These are phyloP conservation scores for Leucoma salicis DNA, from an alignment of 2,888 invertebrate species.

Conservation along the genomic window DNA sequence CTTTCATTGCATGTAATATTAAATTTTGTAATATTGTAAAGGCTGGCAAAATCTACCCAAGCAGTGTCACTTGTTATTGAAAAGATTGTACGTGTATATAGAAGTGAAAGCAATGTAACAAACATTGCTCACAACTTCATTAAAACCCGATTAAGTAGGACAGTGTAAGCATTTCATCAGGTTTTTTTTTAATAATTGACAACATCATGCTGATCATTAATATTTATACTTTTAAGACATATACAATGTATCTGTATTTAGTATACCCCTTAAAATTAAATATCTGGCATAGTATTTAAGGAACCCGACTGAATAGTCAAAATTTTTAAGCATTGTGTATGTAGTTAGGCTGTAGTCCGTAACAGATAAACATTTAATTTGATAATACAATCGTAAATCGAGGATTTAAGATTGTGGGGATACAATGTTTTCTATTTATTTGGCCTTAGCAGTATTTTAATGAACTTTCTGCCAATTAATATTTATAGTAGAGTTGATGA, in stretches of 20 bases:
- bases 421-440: not conserved
- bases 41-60: constrained; percentile 14
- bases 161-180: not conserved
- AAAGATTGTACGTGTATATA: too few relatives aligned
- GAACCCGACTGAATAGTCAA: constrained; percentile 81
- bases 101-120: constrained; percentile 8
- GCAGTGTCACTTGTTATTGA: too few relatives aligned
- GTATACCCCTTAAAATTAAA: constrained; percentile 37
- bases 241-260: constrained; percentile 29
- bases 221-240: constrained; percentile 23
- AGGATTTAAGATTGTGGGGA: not conserved
- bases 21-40: constrained; percentile 25
- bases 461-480: constrained; percentile 6
- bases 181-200: constrained; percentile 14
- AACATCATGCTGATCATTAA: too few relatives aligned
- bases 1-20: constrained; percentile 15
- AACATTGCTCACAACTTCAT: not conserved
- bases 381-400: constrained; percentile 21
- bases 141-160: not conserved
- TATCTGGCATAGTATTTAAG: constrained; percentile 65
- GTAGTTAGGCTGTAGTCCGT: constrained; percentile 54
- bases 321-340: constrained; percentile 70
- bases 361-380: constrained; percentile 52
- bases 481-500: too few relatives aligned
- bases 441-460: not conserved